Evolutionary conservation across 1,140 invertebrate species (phyloP), one percentile per base, ranked within the genome.

Genomic region (Zaprionus gabonicus): DNA sequence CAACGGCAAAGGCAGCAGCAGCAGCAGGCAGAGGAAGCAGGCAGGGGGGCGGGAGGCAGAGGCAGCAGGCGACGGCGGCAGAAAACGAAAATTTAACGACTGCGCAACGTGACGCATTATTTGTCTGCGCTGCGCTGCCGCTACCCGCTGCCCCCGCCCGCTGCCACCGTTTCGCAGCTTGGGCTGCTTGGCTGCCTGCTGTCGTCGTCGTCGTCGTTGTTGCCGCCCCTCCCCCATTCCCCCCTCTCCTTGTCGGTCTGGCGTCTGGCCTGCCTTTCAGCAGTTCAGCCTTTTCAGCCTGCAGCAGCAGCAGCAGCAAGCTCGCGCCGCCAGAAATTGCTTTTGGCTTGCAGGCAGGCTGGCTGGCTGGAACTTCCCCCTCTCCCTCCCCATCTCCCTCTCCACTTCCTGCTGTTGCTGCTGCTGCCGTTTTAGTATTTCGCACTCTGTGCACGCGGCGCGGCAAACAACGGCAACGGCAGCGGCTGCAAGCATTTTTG

Each of bases 31-130:
- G 13, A 27, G 69, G 82, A 71, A 71, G 80, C 77, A 20, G 81
- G 7, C 0, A 20, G 20, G 12, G 13, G 4, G 17, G 15, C 1
- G 15, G 5, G 12, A 13, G 28, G 13, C 25, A 25, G 15, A 28
- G 12, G 2, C 58, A 44, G n/a, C 15, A 34, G 34, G 38, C 56
- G 41, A 17, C 55, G 66, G 83, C 78, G 75, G 84, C 81, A 51
- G 83, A 87, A 87, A 87, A 88, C 85, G 84, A 88, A 88, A 88
- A 88, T 88, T 88, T 88, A 88, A 88, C 84, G 84, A 88, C 84
- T 88, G 84, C 84, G 84, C 84, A 88, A 88, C 84, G 84, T 88
- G 84, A 88, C 84, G 84, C 84, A 88, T 88, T 88, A 88, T 88
- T 88, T 88, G 84, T 90, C 84, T 90, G 84, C 81, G 71, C 84